phyloP scores from a whole-genome alignment of 2,113 vertebrate genomes.

The Entosphenus tridentatus region DNA sequence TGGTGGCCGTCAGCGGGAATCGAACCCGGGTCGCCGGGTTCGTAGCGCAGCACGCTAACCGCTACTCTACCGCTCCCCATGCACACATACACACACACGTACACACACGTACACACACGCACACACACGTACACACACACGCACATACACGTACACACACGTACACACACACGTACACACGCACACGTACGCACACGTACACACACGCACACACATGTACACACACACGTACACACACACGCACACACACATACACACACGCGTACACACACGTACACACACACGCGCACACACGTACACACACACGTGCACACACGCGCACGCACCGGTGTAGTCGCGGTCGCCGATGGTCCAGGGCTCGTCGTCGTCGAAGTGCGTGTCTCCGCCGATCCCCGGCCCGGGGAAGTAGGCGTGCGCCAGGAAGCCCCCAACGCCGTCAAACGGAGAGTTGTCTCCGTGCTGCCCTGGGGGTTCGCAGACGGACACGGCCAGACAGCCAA shows the following conservation, averaged over 20 bases:
- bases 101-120: no score
- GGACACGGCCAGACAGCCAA: no score
- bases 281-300: conserved; percentile 20
- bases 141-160: no score
- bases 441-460: conserved; percentile 67
- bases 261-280: no score
- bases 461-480: conserved; percentile 15
- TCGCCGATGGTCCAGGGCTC: conserved; percentile 58
- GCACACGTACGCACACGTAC: not conserved
- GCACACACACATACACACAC: no score
- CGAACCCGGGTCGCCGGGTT: no score
- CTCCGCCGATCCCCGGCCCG: conserved; percentile 50
- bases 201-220: conserved; percentile 8
- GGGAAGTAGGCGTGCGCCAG: conserved; percentile 74
- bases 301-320: not conserved
- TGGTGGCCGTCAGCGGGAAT: no score
- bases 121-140: conserved; percentile 16
- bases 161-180: not conserved
- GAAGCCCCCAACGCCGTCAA: conserved; percentile 62
- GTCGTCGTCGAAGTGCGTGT: conserved; percentile 62
- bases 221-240: not conserved
- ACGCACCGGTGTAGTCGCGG: conserved; percentile 44
- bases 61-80: no score
- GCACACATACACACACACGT: no score
- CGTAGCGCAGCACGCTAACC: no score